Percentiles rank a stretch among this genome's conserved stretches.
These are phyloP conservation scores for Neodiprion lecontei DNA, from an alignment of 1,140 invertebrate genomes.

Conservation along the genomic window DNA sequence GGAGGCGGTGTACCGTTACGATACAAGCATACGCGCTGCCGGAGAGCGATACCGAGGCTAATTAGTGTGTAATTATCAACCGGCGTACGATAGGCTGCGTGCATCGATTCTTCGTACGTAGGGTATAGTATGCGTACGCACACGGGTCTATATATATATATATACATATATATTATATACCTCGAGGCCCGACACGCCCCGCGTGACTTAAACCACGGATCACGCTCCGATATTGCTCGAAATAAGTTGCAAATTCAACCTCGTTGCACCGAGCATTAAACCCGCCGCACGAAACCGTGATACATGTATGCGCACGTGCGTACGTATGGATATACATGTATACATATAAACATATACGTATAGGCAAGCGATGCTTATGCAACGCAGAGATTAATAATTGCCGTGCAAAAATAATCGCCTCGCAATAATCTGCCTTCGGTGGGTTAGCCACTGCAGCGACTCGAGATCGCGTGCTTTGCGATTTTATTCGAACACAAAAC, in stretches of 20 bases:
- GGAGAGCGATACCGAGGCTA: background rate
- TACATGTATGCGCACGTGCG: background rate
- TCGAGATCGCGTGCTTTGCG: background rate
- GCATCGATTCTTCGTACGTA: background rate
- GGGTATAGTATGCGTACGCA: no score
- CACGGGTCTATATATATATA: no score
- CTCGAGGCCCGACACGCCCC: background rate
- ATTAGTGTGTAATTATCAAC: background rate
- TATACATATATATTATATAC: background rate
- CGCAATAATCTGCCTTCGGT: background rate
- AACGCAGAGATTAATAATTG: slow-evolving; percentile 3
- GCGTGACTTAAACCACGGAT: background rate
- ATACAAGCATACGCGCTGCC: background rate
- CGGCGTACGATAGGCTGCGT: background rate
- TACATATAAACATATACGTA: background rate
- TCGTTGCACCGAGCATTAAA: background rate
- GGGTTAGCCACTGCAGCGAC: background rate
- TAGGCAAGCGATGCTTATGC: background rate
- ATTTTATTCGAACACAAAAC: background rate
- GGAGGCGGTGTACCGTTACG: no score
- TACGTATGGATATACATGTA: no score
- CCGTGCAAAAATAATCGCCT: slow-evolving; percentile 5
- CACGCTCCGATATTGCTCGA: background rate
- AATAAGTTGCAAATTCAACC: background rate
- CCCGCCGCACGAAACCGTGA: no score